Evolutionary conservation across 23 tunicate species (phyloP).

Genomic region (Trididemnum clinides): DNA sequence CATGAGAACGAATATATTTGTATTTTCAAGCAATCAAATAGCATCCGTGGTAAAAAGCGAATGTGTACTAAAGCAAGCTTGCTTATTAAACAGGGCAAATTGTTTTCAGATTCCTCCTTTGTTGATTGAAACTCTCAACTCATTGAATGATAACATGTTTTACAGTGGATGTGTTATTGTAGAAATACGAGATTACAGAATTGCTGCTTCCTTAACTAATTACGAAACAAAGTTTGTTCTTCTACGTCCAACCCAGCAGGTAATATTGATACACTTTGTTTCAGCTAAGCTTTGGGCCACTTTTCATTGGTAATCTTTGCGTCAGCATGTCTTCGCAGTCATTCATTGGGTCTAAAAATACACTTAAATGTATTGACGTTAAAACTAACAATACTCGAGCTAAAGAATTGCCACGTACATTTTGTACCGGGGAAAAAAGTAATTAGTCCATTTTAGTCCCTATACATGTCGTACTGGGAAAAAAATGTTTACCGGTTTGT

Average conservation of each 20-base stretch:
- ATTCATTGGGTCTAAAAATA: background rate
- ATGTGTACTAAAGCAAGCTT: too few relatives aligned
- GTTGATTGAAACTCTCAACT: conserved; percentile 40
- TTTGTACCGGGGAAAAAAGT: too few relatives aligned
- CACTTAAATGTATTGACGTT: too few relatives aligned
- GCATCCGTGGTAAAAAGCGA: too few relatives aligned
- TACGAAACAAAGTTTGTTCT: conserved; percentile 66
- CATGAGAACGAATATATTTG: too few relatives aligned
- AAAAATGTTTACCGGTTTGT: too few relatives aligned
- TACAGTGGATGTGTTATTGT: conserved; percentile 64
- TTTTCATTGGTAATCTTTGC: conserved; percentile 6
- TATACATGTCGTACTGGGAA: too few relatives aligned
- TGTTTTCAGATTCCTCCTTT: conserved; percentile 70
- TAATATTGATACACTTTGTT: background rate
- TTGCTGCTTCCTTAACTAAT: conserved; percentile 44
- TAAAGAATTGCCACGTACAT: too few relatives aligned
- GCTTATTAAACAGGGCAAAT: too few relatives aligned
- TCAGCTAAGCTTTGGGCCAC: background rate
- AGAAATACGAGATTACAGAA: conserved; percentile 81
- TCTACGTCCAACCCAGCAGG: conserved; percentile 83
- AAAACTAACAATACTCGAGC: too few relatives aligned
- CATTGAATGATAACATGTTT: conserved; percentile 36
- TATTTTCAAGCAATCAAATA: too few relatives aligned
- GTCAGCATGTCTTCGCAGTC: background rate
- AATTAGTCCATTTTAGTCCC: too few relatives aligned